Evolutionary conservation across 2,888 invertebrate species (phyloP).

Genomic region (Dioctria linearis): DNA sequence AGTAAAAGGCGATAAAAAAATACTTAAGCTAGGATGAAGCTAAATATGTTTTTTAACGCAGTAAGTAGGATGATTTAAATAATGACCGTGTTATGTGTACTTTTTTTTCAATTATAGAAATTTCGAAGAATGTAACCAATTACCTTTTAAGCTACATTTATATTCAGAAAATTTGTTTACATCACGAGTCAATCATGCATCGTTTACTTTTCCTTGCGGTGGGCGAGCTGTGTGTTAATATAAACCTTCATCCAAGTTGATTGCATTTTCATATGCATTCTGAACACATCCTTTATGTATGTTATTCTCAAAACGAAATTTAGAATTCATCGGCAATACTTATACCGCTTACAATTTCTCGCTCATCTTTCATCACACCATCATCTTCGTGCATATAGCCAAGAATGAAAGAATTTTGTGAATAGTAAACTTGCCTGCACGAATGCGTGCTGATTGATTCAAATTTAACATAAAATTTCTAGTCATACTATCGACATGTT

Average conservation of each 20-base stretch:
- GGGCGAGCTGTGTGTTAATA: background rate
- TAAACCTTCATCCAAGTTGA: conserved; percentile 19
- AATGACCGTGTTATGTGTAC: too few species aligned
- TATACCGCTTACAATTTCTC: conserved; percentile 2
- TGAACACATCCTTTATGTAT: background rate
- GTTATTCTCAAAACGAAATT: too few species aligned
- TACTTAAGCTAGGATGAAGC: too few species aligned
- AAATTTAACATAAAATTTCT: background rate
- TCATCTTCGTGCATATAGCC: background rate
- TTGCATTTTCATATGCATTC: conserved; percentile 36
- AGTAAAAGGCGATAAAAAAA: too few species aligned
- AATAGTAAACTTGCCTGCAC: background rate
- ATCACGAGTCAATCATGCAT: conserved; percentile 13
- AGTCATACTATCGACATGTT: background rate
- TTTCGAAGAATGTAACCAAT: too few species aligned
- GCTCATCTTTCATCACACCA: background rate
- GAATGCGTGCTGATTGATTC: conserved; percentile 28
- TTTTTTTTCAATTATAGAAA: too few species aligned
- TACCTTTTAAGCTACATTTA: background rate
- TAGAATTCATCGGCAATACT: conserved; percentile 18
- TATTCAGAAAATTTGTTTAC: conserved; percentile 23
- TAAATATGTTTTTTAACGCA: too few species aligned
- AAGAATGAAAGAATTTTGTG: background rate
- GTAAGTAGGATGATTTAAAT: too few species aligned
- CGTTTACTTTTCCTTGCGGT: conserved; percentile 6